phyloP scores from a whole-genome alignment of 1,140 invertebrate species.

The Drosophila biarmipes region DNA sequence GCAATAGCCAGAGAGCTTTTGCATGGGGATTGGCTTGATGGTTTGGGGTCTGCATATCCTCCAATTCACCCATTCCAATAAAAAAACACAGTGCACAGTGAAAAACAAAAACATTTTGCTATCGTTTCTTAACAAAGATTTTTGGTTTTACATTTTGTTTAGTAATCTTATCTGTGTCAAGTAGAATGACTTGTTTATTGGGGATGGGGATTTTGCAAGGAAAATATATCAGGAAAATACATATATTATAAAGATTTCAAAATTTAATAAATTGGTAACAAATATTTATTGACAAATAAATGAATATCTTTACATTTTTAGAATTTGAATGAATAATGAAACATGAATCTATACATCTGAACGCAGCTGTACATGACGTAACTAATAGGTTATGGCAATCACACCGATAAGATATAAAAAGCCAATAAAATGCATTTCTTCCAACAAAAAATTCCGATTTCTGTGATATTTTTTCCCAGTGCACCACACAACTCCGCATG shows the following conservation, averaged over 20 bases:
- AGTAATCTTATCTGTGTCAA: neutral
- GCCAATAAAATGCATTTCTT: neutral
- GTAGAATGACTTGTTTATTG: neutral
- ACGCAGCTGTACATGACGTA: neutral
- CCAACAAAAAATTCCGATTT: neutral
- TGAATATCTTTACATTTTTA: too few relatives aligned
- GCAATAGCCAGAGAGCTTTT: constrained; percentile 11
- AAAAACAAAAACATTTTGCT: constrained; percentile 11
- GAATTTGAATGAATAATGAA: too few relatives aligned
- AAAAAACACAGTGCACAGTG: neutral
- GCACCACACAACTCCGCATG: constrained; percentile 37
- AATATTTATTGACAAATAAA: too few relatives aligned
- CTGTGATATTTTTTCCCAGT: neutral
- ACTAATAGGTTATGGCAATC: neutral
- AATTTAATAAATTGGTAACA: neutral
- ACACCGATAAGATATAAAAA: neutral
- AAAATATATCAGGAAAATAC: neutral
- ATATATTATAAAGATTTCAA: neutral
- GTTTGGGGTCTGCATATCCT: neutral
- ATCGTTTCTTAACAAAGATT: neutral
- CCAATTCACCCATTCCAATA: constrained; percentile 8
- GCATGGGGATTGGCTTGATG: constrained; percentile 33
- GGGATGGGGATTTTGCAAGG: too few relatives aligned
- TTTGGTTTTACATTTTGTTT: neutral
- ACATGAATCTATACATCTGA: too few relatives aligned